Conservation (phyloP, 2,888 invertebrate genomes). For the Pomacea canaliculata region DNA sequence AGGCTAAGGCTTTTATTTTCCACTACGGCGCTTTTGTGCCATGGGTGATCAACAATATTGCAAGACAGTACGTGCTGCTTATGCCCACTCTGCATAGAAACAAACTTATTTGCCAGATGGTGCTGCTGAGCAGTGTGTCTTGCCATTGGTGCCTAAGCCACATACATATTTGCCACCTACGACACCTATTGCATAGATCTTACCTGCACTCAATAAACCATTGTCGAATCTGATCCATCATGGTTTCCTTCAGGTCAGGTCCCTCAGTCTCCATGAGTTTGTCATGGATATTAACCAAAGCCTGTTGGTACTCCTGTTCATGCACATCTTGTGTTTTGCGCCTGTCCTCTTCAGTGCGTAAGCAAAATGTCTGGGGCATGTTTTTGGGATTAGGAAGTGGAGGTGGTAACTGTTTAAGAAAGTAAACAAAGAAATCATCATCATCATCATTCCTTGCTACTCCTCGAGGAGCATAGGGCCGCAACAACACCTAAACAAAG, state of each 20-base stretch:
- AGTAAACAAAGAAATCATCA: neutral
- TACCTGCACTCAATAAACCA: constrained; percentile 87
- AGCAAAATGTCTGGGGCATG: constrained; percentile 58
- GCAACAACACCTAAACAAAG: too few relatives aligned
- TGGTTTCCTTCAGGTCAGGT: constrained; percentile 84
- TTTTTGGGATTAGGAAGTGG: constrained; percentile 56
- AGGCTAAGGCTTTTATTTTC: too few relatives aligned
- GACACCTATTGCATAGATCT: constrained; percentile 17
- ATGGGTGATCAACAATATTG: too few relatives aligned
- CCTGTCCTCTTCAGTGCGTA: constrained; percentile 70
- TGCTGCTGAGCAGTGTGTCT: too few relatives aligned
- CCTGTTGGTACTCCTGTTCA: constrained; percentile 79
- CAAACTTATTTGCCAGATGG: too few relatives aligned
- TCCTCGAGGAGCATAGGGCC: too few relatives aligned
- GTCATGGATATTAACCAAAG: constrained; percentile 74
- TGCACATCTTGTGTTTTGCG: constrained; percentile 79
- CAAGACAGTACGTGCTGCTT: too few relatives aligned
- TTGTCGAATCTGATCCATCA: constrained; percentile 86
- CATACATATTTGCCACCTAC: too few relatives aligned
- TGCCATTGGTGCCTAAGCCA: too few relatives aligned
- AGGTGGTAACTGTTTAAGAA: constrained; percentile 49
- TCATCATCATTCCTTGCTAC: too few relatives aligned
- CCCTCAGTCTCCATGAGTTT: constrained; percentile 81
- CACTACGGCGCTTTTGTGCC: too few relatives aligned
- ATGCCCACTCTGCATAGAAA: too few relatives aligned